phyloP scores from a whole-genome alignment of 1,140 invertebrate genomes.

The Eciton burchellii region DNA sequence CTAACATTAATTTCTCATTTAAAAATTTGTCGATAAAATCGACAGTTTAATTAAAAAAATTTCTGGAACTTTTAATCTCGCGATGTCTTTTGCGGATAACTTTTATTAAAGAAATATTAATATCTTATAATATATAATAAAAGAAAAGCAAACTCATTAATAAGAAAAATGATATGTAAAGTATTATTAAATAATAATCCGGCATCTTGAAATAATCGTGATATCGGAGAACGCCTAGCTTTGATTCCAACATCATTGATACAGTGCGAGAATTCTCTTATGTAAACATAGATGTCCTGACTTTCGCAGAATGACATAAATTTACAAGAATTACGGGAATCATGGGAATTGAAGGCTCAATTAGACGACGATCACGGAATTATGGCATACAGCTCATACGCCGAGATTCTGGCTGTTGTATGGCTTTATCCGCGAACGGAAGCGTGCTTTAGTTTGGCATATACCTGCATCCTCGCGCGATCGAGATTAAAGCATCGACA shows the following conservation, averaged over 20 bases:
- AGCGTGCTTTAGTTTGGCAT: conserved; percentile 47
- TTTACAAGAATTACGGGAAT: not conserved
- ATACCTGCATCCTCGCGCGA: conserved; percentile 31
- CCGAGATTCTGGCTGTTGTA: not conserved
- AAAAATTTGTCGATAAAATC: conserved; percentile 9
- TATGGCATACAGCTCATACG: not conserved
- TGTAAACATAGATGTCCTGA: not conserved
- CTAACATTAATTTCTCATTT: too few relatives aligned
- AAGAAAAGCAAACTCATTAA: not conserved
- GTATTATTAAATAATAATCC: too few relatives aligned
- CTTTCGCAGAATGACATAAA: conserved; percentile 10
- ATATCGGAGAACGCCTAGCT: not conserved
- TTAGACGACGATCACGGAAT: conserved; percentile 11
- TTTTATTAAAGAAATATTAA: conserved; percentile 38
- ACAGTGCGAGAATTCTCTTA: not conserved
- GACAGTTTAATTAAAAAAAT: conserved; percentile 12
- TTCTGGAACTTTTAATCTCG: conserved; percentile 16
- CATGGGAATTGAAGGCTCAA: not conserved
- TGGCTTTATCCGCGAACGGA: not conserved
- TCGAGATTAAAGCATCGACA: conserved; percentile 29
- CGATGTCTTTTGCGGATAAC: not conserved
- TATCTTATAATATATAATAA: not conserved
- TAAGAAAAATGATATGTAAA: too few relatives aligned
- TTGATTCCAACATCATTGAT: not conserved
- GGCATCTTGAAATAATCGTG: conserved; percentile 12